Evolutionary conservation across 2,888 invertebrate species (phyloP).

Genomic region (Pollenia amentaria): DNA sequence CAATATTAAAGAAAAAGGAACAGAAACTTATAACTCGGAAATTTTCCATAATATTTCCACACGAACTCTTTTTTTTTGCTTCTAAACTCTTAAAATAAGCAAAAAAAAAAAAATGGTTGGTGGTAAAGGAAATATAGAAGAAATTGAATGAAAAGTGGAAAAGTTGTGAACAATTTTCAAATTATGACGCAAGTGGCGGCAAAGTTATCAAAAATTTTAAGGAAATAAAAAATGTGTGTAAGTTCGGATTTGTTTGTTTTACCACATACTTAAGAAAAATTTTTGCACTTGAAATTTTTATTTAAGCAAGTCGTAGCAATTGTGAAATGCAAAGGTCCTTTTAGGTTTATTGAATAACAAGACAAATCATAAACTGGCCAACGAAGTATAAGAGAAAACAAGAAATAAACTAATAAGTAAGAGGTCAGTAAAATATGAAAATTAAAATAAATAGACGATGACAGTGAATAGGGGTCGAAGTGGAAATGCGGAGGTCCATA

Average conservation of each 20-base stretch:
- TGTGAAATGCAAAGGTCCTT: conserved; percentile 28
- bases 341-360: background rate
- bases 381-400: conserved; percentile 38
- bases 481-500: no score
- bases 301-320: conserved; percentile 46
- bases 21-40: conserved; percentile 14
- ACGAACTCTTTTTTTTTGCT: conserved; percentile 51
- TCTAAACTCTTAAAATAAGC: conserved; percentile 12
- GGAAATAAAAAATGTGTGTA: background rate
- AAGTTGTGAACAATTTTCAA: conserved; percentile 67
- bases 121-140: background rate
- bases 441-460: background rate
- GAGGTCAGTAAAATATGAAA: conserved; percentile 26
- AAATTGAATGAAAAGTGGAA: conserved; percentile 57
- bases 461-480: no score
- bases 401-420: conserved; percentile 64
- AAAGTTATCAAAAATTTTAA: conserved; percentile 48
- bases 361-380: conserved; percentile 40
- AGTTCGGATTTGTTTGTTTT: conserved; percentile 55
- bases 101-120: background rate
- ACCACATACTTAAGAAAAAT: conserved; percentile 63
- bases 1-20: conserved; percentile 8
- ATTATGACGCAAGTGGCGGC: conserved; percentile 72
- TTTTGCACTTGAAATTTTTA: conserved; percentile 65
- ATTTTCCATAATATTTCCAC: conserved; percentile 58